phyloP scores from a whole-genome alignment of 2,797 vertebrate species.

The Melanotaenia trifasciata region DNA sequence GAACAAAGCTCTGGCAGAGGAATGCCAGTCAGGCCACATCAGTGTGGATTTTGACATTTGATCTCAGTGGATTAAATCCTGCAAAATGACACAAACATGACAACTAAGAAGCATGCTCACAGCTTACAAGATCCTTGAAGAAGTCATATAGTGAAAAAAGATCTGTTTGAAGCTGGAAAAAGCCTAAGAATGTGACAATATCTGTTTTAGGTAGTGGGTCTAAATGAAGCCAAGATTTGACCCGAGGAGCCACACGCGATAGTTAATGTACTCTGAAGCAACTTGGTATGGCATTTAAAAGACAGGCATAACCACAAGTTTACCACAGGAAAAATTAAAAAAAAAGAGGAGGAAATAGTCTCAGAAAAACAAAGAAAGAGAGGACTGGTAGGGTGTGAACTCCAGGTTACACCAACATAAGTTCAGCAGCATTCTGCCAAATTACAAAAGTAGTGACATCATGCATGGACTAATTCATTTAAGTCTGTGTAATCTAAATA shows the following conservation, averaged over 20 bases:
- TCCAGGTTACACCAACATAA: constrained; percentile 58
- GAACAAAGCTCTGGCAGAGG: constrained; percentile 19
- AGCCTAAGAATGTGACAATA: constrained; percentile 15
- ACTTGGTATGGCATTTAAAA: constrained; percentile 45
- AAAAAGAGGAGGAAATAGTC: constrained; percentile 43
- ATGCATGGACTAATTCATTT: constrained; percentile 39
- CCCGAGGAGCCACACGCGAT: constrained; percentile 27
- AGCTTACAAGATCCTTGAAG: constrained; percentile 28
- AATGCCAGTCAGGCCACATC: background rate
- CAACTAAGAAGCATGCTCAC: constrained; percentile 6
- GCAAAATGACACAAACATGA: constrained; percentile 9
- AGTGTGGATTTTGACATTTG: constrained; percentile 18
- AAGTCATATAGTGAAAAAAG: constrained; percentile 10
- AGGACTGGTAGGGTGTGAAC: constrained; percentile 34
- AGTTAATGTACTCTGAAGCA: constrained; percentile 26
- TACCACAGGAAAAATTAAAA: constrained; percentile 50
- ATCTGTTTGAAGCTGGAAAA: constrained; percentile 36
- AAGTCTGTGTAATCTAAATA: constrained; percentile 51
- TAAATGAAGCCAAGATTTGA: constrained; percentile 17
- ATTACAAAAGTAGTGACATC: constrained; percentile 68
- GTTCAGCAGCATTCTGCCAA: constrained; percentile 40
- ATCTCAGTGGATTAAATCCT: constrained; percentile 19
- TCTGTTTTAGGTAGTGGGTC: constrained; percentile 15
- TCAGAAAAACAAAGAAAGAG: constrained; percentile 28
- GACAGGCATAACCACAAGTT: constrained; percentile 29